These are phyloP conservation scores for Mechanitis messenoides DNA, from an alignment of 2,888 invertebrate species.

Conservation along the genomic window DNA sequence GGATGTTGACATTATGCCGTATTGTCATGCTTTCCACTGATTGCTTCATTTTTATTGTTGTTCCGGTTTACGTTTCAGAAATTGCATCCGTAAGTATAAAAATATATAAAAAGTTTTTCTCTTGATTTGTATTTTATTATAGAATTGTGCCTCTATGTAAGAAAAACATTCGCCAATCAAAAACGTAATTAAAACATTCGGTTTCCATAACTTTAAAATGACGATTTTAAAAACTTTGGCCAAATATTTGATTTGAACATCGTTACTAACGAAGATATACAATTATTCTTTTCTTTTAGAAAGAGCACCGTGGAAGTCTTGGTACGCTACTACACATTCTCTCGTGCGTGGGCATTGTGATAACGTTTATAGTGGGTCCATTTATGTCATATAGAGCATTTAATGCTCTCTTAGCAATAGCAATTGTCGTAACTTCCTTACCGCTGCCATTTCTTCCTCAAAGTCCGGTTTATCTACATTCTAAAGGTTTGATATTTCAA, in stretches of 20 bases:
- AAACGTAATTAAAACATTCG: constrained; percentile 40
- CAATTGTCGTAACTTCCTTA: constrained; percentile 34
- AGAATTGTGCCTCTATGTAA: too few relatives aligned
- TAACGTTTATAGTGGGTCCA: constrained; percentile 48
- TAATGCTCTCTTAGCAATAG: constrained; percentile 37
- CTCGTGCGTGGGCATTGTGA: constrained; percentile 47
- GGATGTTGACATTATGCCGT: constrained; percentile 37
- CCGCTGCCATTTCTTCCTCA: constrained; percentile 49
- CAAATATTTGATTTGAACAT: too few relatives aligned
- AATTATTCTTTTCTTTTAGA: constrained; percentile 38
- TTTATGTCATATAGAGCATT: constrained; percentile 27
- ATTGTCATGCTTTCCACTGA: constrained; percentile 27
- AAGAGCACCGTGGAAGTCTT: constrained; percentile 50
- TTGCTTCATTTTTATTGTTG: constrained; percentile 24
- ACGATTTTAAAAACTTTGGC: too few relatives aligned
- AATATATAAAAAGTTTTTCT: too few relatives aligned
- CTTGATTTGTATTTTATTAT: constrained; percentile 26
- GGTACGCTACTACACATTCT: constrained; percentile 51
- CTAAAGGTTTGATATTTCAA: constrained; percentile 40
- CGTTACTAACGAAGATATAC: too few relatives aligned
- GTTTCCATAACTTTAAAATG: too few relatives aligned
- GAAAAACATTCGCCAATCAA: too few relatives aligned
- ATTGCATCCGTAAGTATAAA: constrained; percentile 37
- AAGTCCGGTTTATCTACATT: constrained; percentile 49
- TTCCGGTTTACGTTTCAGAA: constrained; percentile 38